phyloP scores from a whole-genome alignment of 2,113 vertebrate species.

The Lethenteron reissneri region DNA sequence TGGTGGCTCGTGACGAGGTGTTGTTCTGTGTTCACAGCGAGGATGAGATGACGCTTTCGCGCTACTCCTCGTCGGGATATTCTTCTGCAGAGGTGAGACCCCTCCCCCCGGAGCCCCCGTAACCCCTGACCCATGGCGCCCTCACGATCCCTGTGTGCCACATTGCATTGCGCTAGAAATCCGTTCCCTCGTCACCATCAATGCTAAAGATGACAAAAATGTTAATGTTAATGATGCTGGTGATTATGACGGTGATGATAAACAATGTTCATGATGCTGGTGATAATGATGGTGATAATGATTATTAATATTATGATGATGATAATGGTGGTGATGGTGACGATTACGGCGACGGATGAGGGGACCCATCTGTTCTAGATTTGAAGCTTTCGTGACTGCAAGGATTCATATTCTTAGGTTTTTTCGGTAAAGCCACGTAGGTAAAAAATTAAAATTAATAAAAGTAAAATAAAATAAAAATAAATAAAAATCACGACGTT shows the following conservation, averaged over 20 bases:
- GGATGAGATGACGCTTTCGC: conserved; percentile 60
- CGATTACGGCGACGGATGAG: background rate
- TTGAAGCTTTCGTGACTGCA: too few species aligned
- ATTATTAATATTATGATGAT: too few species aligned
- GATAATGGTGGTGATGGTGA: background rate
- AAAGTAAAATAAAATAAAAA: too few species aligned
- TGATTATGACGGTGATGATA: background rate
- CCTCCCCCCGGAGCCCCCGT: too few species aligned
- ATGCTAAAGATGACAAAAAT: too few species aligned
- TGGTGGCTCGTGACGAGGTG: background rate
- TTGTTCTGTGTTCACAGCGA: conserved; percentile 33
- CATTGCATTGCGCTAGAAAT: too few species aligned
- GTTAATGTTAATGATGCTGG: background rate
- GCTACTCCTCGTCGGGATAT: conserved; percentile 59
- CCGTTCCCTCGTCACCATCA: too few species aligned
- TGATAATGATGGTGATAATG: background rate
- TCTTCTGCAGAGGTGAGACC: conserved; percentile 80
- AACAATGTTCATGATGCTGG: background rate
- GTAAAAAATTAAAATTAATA: too few species aligned
- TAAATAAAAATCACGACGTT: too few species aligned
- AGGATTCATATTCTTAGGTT: background rate
- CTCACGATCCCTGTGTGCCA: too few species aligned
- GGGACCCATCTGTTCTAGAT: background rate
- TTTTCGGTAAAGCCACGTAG: too few species aligned
- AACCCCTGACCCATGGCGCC: too few species aligned